Evolutionary conservation across 2,797 vertebrate species (phyloP).

Genomic region (Darevskia nairensis): DNA sequence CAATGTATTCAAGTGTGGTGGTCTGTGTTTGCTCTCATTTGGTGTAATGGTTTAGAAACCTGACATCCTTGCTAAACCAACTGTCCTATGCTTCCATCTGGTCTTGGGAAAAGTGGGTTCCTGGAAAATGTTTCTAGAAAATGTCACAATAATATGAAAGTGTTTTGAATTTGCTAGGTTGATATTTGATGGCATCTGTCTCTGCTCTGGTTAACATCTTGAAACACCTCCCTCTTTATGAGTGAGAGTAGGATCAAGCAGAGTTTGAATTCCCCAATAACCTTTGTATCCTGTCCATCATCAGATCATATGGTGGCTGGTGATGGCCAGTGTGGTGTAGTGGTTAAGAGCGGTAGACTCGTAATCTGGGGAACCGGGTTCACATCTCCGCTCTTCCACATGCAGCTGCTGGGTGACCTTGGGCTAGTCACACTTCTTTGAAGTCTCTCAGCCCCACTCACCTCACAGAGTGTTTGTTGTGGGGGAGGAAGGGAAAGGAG

Average conservation of each 20-base stretch:
- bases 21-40: not conserved
- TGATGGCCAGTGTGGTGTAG: too few relatives aligned
- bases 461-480: too few relatives aligned
- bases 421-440: too few relatives aligned
- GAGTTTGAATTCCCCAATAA: not conserved
- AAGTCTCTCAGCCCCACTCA: too few relatives aligned
- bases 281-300: not conserved
- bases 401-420: too few relatives aligned
- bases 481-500: too few relatives aligned
- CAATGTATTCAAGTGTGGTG: not conserved
- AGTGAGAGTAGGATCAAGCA: not conserved
- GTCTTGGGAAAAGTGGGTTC: not conserved
- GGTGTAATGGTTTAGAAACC: not conserved
- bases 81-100: not conserved
- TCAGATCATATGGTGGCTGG: not conserved
- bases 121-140: not conserved
- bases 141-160: not conserved
- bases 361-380: too few relatives aligned
- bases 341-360: too few relatives aligned
- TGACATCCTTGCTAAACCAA: not conserved
- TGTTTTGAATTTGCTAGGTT: not conserved
- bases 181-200: not conserved
- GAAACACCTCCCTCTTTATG: not conserved
- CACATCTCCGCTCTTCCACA: too few relatives aligned
- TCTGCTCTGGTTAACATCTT: not conserved